Evolutionary conservation across 2,888 invertebrate species (phyloP), one percentile per base, ranked within the genome.

Genomic region (Mimachlamys varia): DNA sequence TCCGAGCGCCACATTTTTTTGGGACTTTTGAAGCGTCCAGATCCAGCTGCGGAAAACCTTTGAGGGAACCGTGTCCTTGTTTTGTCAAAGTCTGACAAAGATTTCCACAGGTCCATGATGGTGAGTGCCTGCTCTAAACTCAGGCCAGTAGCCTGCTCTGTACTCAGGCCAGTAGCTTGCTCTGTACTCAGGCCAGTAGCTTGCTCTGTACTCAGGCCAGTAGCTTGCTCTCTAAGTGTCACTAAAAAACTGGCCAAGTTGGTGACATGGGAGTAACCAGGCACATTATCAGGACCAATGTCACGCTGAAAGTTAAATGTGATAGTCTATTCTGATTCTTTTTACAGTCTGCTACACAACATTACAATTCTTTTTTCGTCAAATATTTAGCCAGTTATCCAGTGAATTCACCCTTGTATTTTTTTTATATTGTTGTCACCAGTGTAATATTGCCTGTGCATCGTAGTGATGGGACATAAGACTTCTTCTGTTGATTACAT

Each of bases 201-300:
- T 19, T 91, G 89, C 22, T 38, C 33, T 33, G 88, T 55, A 12
- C 17, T 62, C 62, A 89, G 3, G 10, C 15, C 62, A 19, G n/a
- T 50, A 22, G 49, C 38, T 19, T 53, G 62, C 55, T 27, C 22
- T 10, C 55, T 89, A 44, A 44, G 87, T 0, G 88, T 76, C 2
- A 90, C 55, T 19, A 91, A 76, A 49, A 76, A 90, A 22, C 76
- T 55, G 0, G 91, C 87, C 87, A 90, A 33, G 0, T 53, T 58
- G n/a, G 49, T 44, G 53, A 91, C 91, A 19, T 89, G 5, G 15
- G 49, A 62, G 50, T 89, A 91, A 5, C 92, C 92, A 15, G 55
- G 88, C 87, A 92, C 62, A 87, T 91, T 92, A n/a, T 91, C 89
- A n/a, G 91, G 89, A 22, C 89, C 90, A n/a, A 91, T 62, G 37